Conservation (phyloP, 2,888 invertebrate species). For the Agriopis leucophaearia region DNA sequence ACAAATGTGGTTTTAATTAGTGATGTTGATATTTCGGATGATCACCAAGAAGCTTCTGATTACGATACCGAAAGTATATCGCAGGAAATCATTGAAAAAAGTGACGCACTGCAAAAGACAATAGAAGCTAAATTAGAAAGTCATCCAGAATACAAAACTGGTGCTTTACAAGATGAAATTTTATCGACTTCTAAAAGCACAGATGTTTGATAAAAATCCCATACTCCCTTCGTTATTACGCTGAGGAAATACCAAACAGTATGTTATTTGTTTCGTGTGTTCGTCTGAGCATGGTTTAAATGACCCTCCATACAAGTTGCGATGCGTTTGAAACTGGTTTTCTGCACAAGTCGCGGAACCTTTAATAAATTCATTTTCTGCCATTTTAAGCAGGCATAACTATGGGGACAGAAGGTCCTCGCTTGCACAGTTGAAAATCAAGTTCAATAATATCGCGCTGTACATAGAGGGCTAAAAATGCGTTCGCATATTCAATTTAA, state of each 20-base stretch:
- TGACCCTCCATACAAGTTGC: background rate
- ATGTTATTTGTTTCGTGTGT: constrained; percentile 72
- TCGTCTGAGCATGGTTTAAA: constrained; percentile 46
- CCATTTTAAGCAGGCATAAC: too few relatives aligned
- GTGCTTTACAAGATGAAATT: constrained; percentile 71
- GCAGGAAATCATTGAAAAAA: constrained; percentile 73
- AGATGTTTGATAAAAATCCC: constrained; percentile 71
- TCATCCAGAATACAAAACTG: constrained; percentile 78
- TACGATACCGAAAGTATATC: constrained; percentile 61
- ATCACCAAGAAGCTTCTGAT: constrained; percentile 60
- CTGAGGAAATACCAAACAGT: constrained; percentile 68
- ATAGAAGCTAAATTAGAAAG: constrained; percentile 78
- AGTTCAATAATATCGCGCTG: background rate
- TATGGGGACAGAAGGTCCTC: too few relatives aligned
- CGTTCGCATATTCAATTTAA: constrained; percentile 45
- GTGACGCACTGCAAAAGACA: constrained; percentile 74
- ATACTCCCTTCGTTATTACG: constrained; percentile 56
- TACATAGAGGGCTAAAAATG: constrained; percentile 13
- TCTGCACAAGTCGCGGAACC: background rate
- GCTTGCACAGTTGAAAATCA: background rate
- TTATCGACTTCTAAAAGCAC: constrained; percentile 76
- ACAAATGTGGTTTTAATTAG: constrained; percentile 50
- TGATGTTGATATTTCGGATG: constrained; percentile 34
- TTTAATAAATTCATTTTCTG: too few relatives aligned
- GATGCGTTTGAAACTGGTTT: background rate